A percentile compares a stretch with the other conserved stretches of the same genome.
These are phyloP conservation scores for Chiloscyllium punctatum DNA, from an alignment of 2,797 vertebrate species.

Conservation along the genomic window DNA sequence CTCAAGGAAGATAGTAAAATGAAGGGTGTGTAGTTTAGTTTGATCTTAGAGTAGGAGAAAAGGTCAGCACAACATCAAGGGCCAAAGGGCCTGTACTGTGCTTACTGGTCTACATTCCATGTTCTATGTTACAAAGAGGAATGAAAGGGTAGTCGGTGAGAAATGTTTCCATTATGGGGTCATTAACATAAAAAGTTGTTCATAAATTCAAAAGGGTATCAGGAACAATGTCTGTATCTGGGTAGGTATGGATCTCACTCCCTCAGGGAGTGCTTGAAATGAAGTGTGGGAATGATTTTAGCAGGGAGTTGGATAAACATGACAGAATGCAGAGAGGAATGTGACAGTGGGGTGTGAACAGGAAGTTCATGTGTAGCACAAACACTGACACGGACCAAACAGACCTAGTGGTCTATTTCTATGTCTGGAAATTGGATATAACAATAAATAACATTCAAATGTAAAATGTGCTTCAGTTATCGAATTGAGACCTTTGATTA, in stretches of 20 bases:
- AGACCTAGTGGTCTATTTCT: not conserved
- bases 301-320: not conserved
- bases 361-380: not conserved
- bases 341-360: not conserved
- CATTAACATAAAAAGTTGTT: not conserved
- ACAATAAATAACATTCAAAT: not conserved
- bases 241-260: not conserved
- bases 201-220: not conserved
- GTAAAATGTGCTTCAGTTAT: not conserved
- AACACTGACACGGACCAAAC: not conserved
- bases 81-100: too few species aligned
- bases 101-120: too few species aligned
- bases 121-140: not conserved
- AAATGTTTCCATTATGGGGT: not conserved
- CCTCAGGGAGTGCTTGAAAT: not conserved
- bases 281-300: not conserved
- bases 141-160: not conserved
- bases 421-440: not conserved
- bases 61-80: too few species aligned
- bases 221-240: not conserved
- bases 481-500: not conserved
- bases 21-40: too few species aligned
- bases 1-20: too few species aligned
- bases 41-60: too few species aligned
- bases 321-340: not conserved